phyloP scores from a whole-genome alignment of 2,888 invertebrate genomes.

The Drosophila infuscata region DNA sequence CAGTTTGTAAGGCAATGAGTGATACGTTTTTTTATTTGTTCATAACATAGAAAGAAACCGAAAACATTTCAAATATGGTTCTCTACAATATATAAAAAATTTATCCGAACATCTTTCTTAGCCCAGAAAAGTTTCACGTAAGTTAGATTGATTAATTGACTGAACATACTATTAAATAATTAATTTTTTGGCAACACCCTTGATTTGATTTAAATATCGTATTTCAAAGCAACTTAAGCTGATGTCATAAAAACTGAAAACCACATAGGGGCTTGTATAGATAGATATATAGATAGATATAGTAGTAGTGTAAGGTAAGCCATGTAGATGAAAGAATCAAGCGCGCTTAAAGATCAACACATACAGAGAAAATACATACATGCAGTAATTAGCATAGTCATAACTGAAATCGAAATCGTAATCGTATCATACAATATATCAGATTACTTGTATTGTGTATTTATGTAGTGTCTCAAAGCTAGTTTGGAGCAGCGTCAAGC shows the following conservation, averaged over 20 bases:
- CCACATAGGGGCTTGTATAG: neutral
- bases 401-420: neutral
- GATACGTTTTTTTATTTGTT: neutral
- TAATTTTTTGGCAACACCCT: neutral
- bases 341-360: slow-evolving; percentile 25
- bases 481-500: too few relatives aligned
- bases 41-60: neutral
- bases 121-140: neutral
- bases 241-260: neutral
- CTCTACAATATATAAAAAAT: neutral
- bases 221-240: neutral
- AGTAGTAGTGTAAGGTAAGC: neutral
- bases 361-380: slow-evolving; percentile 15
- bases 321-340: slow-evolving; percentile 7
- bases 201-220: neutral
- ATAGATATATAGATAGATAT: neutral
- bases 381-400: neutral
- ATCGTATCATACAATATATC: slow-evolving; percentile 18
- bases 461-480: neutral
- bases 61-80: neutral
- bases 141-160: slow-evolving; percentile 2
- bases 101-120: neutral
- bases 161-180: neutral
- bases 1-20: neutral
- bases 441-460: slow-evolving; percentile 23